Conservation (phyloP, 2,888 invertebrate species). For the Odontocerum albicorne region DNA sequence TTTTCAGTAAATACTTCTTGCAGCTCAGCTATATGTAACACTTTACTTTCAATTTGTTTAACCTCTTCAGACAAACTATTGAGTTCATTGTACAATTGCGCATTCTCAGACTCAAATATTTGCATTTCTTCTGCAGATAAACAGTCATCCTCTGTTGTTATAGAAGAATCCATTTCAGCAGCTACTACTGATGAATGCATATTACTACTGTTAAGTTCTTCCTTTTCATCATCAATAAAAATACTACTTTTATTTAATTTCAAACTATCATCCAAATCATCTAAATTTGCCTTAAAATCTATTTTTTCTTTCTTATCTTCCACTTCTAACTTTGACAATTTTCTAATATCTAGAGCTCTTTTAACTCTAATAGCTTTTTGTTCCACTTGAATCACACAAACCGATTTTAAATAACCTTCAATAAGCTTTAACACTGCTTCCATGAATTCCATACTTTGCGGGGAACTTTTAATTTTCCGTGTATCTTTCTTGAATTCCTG, state of each 20-base stretch:
- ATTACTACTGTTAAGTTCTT: conserved; percentile 17
- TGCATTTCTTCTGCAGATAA: conserved; percentile 86
- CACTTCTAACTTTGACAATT: conserved; percentile 66
- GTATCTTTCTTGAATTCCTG: conserved; percentile 74
- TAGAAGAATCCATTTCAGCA: conserved; percentile 45
- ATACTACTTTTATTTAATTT: conserved; percentile 18
- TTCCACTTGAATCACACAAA: conserved; percentile 86
- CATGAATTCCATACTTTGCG: conserved; percentile 77
- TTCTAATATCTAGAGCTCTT: conserved; percentile 79
- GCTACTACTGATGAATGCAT: conserved; percentile 31
- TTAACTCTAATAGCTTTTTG: conserved; percentile 87
- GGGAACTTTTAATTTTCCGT: conserved; percentile 51
- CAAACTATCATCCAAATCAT: conserved; percentile 42
- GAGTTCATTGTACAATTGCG: conserved; percentile 81
- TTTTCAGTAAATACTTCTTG: conserved; percentile 97
- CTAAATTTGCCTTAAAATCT: conserved; percentile 37
- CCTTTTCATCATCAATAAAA: conserved; percentile 34
- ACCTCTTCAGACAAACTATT: conserved; percentile 91
- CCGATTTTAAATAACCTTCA: conserved; percentile 78
- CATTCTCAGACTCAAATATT: conserved; percentile 91
- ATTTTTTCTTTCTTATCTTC: conserved; percentile 41
- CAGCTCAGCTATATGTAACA: conserved; percentile 91
- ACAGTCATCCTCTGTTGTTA: conserved; percentile 62
- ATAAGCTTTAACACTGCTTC: conserved; percentile 74
- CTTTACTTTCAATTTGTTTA: conserved; percentile 86